A percentile compares a stretch with the other conserved stretches of the same genome.
These are phyloP conservation scores for Ophion obscuratus DNA, from an alignment of 2,888 invertebrate genomes.

Conservation along the genomic window DNA sequence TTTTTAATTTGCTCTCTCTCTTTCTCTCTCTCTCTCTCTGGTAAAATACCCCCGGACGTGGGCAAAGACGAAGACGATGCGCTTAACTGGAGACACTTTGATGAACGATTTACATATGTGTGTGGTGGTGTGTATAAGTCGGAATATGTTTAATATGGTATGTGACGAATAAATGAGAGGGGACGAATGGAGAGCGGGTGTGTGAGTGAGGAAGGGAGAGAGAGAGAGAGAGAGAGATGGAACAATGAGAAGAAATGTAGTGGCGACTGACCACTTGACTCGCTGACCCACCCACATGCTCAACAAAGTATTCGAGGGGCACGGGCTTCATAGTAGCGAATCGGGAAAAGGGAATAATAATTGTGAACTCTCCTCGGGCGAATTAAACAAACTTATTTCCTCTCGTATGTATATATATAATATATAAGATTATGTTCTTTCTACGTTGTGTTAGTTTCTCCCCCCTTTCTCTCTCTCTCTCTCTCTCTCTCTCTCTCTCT, in stretches of 20 bases:
- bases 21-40: neutral
- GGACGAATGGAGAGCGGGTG: neutral
- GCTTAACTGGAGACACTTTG: constrained; percentile 9
- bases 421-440: neutral
- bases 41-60: constrained; percentile 36
- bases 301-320: constrained; percentile 67
- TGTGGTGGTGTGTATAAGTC: neutral
- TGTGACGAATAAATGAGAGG: constrained; percentile 4
- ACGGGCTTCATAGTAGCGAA: constrained; percentile 24
- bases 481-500: neutral
- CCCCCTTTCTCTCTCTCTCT: neutral
- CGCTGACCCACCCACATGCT: constrained; percentile 78
- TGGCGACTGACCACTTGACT: constrained; percentile 78
- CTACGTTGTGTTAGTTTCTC: neutral
- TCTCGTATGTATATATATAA: neutral
- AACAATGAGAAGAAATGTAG: constrained; percentile 62
- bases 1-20: neutral
- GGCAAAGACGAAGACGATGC: constrained; percentile 40
- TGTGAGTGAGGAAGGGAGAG: neutral
- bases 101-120: neutral
- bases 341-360: constrained; percentile 47
- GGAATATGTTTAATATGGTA: constrained; percentile 18
- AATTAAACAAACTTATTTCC: constrained; percentile 11
- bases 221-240: neutral
- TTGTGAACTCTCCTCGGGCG: constrained; percentile 3